These are phyloP conservation scores for Jaculus jaculus DNA, from an alignment of 2,113 vertebrate genomes.

Conservation along the genomic window DNA sequence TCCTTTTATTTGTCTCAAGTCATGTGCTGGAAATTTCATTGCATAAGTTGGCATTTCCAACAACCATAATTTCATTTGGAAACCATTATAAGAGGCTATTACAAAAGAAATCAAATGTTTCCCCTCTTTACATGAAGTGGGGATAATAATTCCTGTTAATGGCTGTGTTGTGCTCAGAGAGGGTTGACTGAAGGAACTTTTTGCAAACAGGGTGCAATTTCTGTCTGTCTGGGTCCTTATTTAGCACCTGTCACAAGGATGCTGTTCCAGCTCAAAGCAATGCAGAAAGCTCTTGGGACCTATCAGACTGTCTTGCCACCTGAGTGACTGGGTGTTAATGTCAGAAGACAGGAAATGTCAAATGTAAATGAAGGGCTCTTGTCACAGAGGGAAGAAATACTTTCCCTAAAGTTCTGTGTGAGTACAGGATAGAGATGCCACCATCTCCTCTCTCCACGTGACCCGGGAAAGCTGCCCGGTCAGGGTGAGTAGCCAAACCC, in stretches of 20 bases:
- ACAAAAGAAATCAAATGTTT: slow-evolving; percentile 71
- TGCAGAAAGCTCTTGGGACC: background rate
- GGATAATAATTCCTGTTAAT: slow-evolving; percentile 56
- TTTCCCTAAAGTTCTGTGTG: background rate
- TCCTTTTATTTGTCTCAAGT: slow-evolving; percentile 56
- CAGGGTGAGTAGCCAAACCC: background rate
- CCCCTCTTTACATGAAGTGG: slow-evolving; percentile 63
- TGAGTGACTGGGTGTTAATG: background rate
- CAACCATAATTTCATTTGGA: slow-evolving; percentile 70
- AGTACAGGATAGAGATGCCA: background rate
- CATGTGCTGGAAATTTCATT: slow-evolving; percentile 69
- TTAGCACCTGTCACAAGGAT: background rate
- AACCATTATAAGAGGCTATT: slow-evolving; percentile 62
- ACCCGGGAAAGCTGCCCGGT: background rate
- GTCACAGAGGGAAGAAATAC: background rate
- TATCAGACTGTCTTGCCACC: background rate
- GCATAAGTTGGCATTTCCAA: slow-evolving; percentile 66
- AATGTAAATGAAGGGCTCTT: slow-evolving; percentile 34
- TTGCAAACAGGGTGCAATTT: background rate
- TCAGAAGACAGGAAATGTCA: slow-evolving; percentile 43
- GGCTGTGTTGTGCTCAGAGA: background rate
- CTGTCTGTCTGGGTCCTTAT: background rate
- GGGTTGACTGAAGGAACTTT: background rate
- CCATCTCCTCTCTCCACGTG: background rate
- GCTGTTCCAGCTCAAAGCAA: background rate